Evolutionary conservation across 37 sponge, comb jelly and placozoan genomes (phyloP), one percentile per base, ranked within the genome.

Genomic region (Theonella swinhoei): DNA sequence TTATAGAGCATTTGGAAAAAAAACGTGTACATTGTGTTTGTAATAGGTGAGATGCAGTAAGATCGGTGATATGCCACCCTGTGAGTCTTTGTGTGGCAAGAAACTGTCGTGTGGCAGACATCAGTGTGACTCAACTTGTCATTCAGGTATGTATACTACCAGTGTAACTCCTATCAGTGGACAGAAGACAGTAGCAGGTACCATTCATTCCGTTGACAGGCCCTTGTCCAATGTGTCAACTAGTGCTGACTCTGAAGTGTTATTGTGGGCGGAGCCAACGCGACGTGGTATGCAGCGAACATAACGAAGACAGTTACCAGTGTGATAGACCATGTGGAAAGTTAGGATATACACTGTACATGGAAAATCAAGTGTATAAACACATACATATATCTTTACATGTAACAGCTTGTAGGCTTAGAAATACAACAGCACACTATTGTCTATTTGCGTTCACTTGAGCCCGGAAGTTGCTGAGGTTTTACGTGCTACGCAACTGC

Each of bases 51-150:
- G 90, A 20, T 89, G 94, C 64, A 77, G 90, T 39, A 32, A 34
- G 39, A 30, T 39, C 1, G 66, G 25, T 1, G 75, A 80, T 8
- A 74, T 79, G 23, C 82, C 86, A 22, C 76, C 84, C 1, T 95
- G 95, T 77, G 81, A 81, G 4, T 31, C 47, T 38, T 70, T 70
- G 24, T 95, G 92, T 83, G 75, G 92, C 79, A 85, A 64, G 65
- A 3, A 37, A 14, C 74, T 91, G 63, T 33, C 8, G 26, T 95
- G 95, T 83, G 87, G 88, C 7, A 61, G 41, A 38, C 95, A 95
- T 32, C 28, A 29, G 32, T 95, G 95, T 42, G 1, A 38, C 38
- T 39, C 67, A 39, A 28, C 54, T n/a, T 95, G 95, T 74, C 95
- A 91, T 42, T n/a, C 74, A 39, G 88, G 88, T 87, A 65, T 35